Percentiles rank a stretch among this genome's conserved stretches.
Evolutionary conservation across 1,140 invertebrate species (phyloP).

Genomic region (Drosophila melanogaster): Release_6_plus_ISO1_MT NC_004354.4:9332501-9333000

Average conservation of each 20-base stretch:
- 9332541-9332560: slow-evolving; percentile 76
- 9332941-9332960: neutral
- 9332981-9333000: neutral
- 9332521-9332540: slow-evolving; percentile 86
- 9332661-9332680: slow-evolving; percentile 90
- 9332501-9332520: slow-evolving; percentile 95
- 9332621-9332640: slow-evolving; percentile 54
- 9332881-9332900: neutral
- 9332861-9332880: no score
- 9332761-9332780: no score
- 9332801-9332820: no score
- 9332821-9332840: no score
- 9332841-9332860: no score
- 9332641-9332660: slow-evolving; percentile 85
- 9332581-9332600: slow-evolving; percentile 59
- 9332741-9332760: neutral
- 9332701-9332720: slow-evolving; percentile 35
- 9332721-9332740: slow-evolving; percentile 7
- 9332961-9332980: neutral
- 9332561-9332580: slow-evolving; percentile 56
- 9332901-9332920: neutral
- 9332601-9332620: slow-evolving; percentile 58
- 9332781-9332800: no score
- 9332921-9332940: neutral
- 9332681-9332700: slow-evolving; percentile 87